Base-by-base conservation (phyloP, 2,113 vertebrate species). In the Grammomys dolichurus region DNA sequence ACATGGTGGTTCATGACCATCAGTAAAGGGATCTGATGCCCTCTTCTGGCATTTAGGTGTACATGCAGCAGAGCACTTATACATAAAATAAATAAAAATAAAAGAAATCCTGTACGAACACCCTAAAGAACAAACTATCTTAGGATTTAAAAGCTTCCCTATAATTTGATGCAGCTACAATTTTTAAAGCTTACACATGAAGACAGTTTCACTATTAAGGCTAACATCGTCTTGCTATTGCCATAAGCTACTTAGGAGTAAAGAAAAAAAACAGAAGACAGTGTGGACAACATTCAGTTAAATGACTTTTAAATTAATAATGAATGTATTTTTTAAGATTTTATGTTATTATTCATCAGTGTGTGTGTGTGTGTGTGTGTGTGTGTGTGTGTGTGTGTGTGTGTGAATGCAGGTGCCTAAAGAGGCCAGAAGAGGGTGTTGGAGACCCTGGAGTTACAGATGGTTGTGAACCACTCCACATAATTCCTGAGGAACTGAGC, bases 121-220 rank as follows among this genome's bases (percentile, higher is more conserved):
- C 20, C 1, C 58, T 92, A 73, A 75, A 40, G 36, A 77, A 88
- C 67, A 94, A 95, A 92, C 73, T 31, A 91, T 20, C 81, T 90
- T 65, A 75, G 84, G 84, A 14, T 91, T 85, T 93, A 43, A 95
- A 96, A 97, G 89, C 11, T 67, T 54, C 26, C 84, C 0, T 56
- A 56, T 78, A 92, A 13, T 69, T 69, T 90, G 77, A 60, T 67
- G 10, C 43, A 90, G 80, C 60, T 65, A n/a, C n/a, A 87, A 87
- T 65, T 75, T 65, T 85, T 65, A 76, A 94, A 51, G 10, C 22
- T 89, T 43, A 81, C 13, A 72, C 58, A 87, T 63, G 28, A 90
- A 86, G 81, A 65, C 2, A 72, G n/a, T 69, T 96, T 94, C 17
- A 80, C 51, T 76, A 92, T 54, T 81, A 93, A 93, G n/a, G 33